These are phyloP conservation scores for Emmelina monodactyla DNA, from an alignment of 2,888 invertebrate species.

Conservation along the genomic window DNA sequence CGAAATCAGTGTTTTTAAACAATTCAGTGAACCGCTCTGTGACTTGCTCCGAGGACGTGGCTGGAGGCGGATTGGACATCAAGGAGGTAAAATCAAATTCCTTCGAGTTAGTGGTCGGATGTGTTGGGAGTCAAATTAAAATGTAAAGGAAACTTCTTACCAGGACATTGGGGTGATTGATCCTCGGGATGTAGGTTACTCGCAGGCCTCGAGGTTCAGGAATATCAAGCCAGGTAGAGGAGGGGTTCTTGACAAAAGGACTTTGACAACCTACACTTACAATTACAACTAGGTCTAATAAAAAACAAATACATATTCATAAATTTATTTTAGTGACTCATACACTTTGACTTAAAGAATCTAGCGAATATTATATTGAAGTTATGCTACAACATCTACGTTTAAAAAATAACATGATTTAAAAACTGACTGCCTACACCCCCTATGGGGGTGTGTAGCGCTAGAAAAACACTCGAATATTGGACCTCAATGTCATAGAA, in stretches of 20 bases:
- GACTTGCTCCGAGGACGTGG: conserved; percentile 10
- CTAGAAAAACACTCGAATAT: conserved; percentile 1
- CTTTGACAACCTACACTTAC: neutral
- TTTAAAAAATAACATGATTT: conserved; percentile 60
- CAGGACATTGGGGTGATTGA: conserved; percentile 59
- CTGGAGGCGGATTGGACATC: conserved; percentile 9
- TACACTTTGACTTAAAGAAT: conserved; percentile 58
- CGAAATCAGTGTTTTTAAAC: neutral
- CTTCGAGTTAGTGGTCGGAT: conserved; percentile 24
- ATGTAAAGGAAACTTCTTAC: conserved; percentile 61
- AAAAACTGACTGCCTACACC: neutral
- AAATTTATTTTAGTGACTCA: conserved; percentile 55
- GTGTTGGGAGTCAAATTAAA: conserved; percentile 49
- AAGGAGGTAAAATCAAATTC: conserved; percentile 19
- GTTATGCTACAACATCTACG: conserved; percentile 46
- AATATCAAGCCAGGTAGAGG: conserved; percentile 60
- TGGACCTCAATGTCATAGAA: conserved; percentile 1
- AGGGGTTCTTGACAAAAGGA: conserved; percentile 53
- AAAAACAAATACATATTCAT: conserved; percentile 33
- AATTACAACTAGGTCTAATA: conserved; percentile 9
- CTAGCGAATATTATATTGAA: conserved; percentile 60
- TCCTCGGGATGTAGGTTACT: conserved; percentile 60
- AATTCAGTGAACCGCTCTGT: neutral
- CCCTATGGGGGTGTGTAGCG: neutral
- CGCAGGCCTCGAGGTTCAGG: conserved; percentile 48